Base-by-base conservation (phyloP, 2,113 vertebrate species). In the Artemisiospiza belli region DNA sequence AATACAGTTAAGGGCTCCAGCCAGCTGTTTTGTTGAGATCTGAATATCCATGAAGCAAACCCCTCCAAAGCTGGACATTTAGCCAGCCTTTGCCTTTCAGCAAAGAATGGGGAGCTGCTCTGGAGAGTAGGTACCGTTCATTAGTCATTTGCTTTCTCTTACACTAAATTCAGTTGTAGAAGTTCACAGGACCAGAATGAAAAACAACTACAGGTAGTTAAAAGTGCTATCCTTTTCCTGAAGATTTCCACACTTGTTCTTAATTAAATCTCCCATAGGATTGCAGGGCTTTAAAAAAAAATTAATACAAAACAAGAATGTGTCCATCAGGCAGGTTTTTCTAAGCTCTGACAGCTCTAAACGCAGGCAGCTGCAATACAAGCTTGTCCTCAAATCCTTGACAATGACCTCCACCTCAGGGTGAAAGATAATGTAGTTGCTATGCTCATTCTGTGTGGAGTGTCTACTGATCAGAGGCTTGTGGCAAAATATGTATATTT, bases 361-460 rank as follows among this genome's bases (percentile, higher is more conserved):
- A 97, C 83, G 95, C 91, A 97, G 92, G 94, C 96, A 96, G 96
- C 94, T 97, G 95, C 95, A 96, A 96, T 94, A 96, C 93, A 97
- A 97, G 90, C 94, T 94, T 97, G 94, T 97, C 96, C 92, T 97
- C 95, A 94, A 95, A 96, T 97, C 96, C 95, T 97, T 97, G 97
- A 97, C 94, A 96, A 94, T 97, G 94, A 94, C 97, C 96, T 97
- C 94, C 91, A 97, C 96, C 97, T 95, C 81, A 25, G 95, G 96
- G 95, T 97, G 97, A 97, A 97, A 97, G 96, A 97, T 97, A 97
- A 97, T 97, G 96, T 95, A 97, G 93, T 97, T 96, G 95, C 95
- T 96, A 88, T 90, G 95, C 93, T 96, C 95, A 72, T 95, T 97
- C 95, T 89, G 64, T 83, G 80, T 72, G 58, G 93, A 79, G 82